These are phyloP conservation scores for Chrosomus eos DNA, from an alignment of 2,797 vertebrate species.

Conservation along the genomic window DNA sequence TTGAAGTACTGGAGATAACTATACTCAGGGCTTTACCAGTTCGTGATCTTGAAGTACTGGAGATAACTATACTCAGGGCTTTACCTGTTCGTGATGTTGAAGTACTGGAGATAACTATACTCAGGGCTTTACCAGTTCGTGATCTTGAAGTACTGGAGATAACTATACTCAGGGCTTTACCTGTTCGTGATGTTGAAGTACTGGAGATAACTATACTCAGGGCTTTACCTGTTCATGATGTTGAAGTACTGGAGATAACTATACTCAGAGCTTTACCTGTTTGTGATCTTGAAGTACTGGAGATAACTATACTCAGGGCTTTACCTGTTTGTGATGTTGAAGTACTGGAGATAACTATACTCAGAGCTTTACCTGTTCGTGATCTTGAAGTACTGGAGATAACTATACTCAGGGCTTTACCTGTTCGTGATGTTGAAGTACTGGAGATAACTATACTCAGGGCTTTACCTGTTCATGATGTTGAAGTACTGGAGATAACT, in stretches of 20 bases:
- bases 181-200: background rate
- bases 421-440: background rate
- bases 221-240: background rate
- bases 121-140: background rate
- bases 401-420: background rate
- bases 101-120: background rate
- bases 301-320: background rate
- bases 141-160: background rate
- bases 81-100: background rate
- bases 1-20: background rate
- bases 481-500: background rate
- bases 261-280: background rate
- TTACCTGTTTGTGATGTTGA: background rate
- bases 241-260: background rate
- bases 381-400: background rate
- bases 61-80: background rate
- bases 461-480: background rate
- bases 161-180: background rate
- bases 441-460: background rate
- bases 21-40: background rate
- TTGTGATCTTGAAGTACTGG: background rate
- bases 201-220: background rate
- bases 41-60: background rate
- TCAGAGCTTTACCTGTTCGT: background rate
- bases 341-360: background rate